Base-by-base conservation (phyloP, 2,888 invertebrate species). In the Hedychridium roseum region DNA sequence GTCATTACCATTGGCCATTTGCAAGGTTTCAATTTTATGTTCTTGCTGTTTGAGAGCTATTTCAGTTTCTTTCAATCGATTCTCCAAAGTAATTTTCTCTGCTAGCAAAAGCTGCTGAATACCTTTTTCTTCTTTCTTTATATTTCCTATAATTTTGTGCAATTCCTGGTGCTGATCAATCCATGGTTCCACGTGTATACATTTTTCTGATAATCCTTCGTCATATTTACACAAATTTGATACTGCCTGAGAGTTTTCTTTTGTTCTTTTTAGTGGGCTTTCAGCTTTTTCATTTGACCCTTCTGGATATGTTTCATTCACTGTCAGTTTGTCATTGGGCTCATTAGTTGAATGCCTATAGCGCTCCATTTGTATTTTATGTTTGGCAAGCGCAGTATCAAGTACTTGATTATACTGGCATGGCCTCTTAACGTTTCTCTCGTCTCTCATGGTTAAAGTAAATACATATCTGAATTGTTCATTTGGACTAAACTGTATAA, bases 201-300 rank as follows among this genome's bases (percentile, higher is more conserved):
- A 83, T 82, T 50, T 81, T 45, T 84, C 81, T 41, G 82, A 80
- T 2, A 71, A 73, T 53, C 83, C 80, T 36, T 85, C 76, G 40
- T 82, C 82, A 28, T 71, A 71, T 21, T 72, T 72, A 23, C 70
- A 74, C 47, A 65, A 64, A 15, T 80, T 77, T 35, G 85, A 57
- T 50, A 82, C 76, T 47, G 81, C 81, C 55, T 84, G 80, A 74
- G 84, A 84, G 1, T 83, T 83, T 7, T 80, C 35, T 77, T 79
- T 20, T 81, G 77, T 73, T 83, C 82, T 18, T 78, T 78, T 17
- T 70, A 71, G 30, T 83, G 68, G 28, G 82, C 78, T 28, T 82
- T 73, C 36, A 84, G 80, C 41, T 82, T 71, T 57, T 80, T 79
- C 34, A 67, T 67, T 32, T 74, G 70, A 15, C 40, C 63, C 30